These are phyloP conservation scores for Leptinotarsa lineolata DNA, from an alignment of 1,140 invertebrate genomes.

Conservation along the genomic window DNA sequence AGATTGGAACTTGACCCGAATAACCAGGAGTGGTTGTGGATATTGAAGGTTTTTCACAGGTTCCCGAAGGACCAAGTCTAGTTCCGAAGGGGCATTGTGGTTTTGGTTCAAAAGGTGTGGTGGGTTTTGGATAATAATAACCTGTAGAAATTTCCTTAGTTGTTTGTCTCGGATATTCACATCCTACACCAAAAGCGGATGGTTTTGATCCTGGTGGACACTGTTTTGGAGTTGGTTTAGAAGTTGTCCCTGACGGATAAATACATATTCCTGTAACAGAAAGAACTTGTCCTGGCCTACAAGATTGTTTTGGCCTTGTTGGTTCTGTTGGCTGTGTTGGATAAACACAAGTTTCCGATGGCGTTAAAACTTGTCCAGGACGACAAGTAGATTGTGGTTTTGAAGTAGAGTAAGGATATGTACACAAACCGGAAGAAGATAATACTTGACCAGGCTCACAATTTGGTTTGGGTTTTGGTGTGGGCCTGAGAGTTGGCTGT, in stretches of 20 bases:
- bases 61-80: conserved; percentile 15
- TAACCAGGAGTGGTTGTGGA: neutral
- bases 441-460: conserved; percentile 10
- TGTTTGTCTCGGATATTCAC: conserved; percentile 31
- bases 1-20: neutral
- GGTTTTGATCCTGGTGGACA: conserved; percentile 30
- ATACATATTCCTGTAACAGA: conserved; percentile 6
- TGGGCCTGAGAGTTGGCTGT: neutral
- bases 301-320: neutral
- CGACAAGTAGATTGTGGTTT: conserved; percentile 18
- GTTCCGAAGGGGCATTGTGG: conserved; percentile 29
- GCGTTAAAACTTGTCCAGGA: conserved; percentile 15
- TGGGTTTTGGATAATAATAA: conserved; percentile 22
- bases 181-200: conserved; percentile 23
- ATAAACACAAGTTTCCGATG: neutral
- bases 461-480: neutral
- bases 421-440: conserved; percentile 13
- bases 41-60: conserved; percentile 22
- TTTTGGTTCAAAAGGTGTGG: conserved; percentile 18
- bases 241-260: neutral
- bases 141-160: neutral
- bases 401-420: neutral
- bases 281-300: neutral
- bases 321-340: neutral
- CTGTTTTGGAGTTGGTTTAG: conserved; percentile 15